These are phyloP conservation scores for Polymixis flavicincta DNA, from an alignment of 2,888 invertebrate genomes.

Conservation along the genomic window DNA sequence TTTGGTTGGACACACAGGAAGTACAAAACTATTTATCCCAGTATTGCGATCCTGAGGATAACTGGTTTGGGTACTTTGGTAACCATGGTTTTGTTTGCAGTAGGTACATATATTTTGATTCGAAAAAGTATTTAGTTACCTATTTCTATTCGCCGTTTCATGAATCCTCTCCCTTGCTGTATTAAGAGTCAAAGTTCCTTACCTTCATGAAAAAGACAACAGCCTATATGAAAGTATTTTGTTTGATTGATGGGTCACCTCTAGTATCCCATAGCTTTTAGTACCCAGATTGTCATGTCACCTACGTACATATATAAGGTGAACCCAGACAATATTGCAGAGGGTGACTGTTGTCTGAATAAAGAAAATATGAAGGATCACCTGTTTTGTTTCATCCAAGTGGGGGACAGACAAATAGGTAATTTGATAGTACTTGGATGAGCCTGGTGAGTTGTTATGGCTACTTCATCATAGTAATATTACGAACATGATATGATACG, in stretches of 20 bases:
- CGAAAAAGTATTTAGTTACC: background rate
- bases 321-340: constrained; percentile 40
- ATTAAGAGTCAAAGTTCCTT: background rate
- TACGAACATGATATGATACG: constrained; percentile 35
- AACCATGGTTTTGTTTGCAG: background rate
- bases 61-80: background rate
- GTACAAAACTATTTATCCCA: too few relatives aligned
- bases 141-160: background rate
- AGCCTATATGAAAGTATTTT: background rate
- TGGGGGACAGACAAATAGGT: constrained; percentile 49
- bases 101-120: background rate
- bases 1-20: too few relatives aligned
- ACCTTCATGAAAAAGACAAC: background rate
- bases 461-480: constrained; percentile 47
- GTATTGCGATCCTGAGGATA: too few relatives aligned
- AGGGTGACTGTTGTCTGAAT: constrained; percentile 48
- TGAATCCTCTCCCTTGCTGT: background rate
- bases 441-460: constrained; percentile 33
- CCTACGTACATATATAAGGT: constrained; percentile 22
- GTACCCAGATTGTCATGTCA: constrained; percentile 38
- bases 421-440: constrained; percentile 44
- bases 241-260: constrained; percentile 45
- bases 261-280: constrained; percentile 22
- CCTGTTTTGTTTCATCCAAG: constrained; percentile 51
- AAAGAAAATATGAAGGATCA: constrained; percentile 54